Evolutionary conservation across 2,113 vertebrate genomes (phyloP).

Genomic region (Junco hyemalis): DNA sequence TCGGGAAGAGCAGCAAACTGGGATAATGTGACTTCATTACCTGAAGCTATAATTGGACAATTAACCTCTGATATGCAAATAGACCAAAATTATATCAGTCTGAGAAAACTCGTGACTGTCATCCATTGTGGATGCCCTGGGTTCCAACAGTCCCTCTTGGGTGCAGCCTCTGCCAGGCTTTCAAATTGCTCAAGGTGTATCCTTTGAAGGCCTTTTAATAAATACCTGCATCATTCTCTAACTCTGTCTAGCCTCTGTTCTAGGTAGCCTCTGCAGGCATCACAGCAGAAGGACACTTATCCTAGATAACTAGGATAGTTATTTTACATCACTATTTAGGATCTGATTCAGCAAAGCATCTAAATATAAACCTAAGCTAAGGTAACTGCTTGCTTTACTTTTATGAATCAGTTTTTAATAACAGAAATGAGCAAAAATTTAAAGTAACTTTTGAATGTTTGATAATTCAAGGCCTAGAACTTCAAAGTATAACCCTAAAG

Average conservation of each 20-base stretch:
- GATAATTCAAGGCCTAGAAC: not conserved
- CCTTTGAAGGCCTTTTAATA: not conserved
- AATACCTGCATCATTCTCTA: not conserved
- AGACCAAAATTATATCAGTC: not conserved
- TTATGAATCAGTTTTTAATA: not conserved
- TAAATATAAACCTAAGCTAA: not conserved
- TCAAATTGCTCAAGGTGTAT: not conserved
- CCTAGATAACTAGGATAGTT: not conserved
- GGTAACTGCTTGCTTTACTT: not conserved
- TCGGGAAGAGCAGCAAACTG: accelerated
- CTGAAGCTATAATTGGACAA: not conserved
- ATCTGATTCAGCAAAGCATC: not conserved
- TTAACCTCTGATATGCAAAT: not conserved
- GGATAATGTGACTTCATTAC: not conserved
- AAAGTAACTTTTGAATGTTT: not conserved
- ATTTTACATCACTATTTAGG: not conserved
- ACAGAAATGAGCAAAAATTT: not conserved
- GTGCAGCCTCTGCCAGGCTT: not conserved
- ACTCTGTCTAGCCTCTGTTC: not conserved
- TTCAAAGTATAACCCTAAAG: not conserved
- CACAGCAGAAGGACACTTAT: not conserved
- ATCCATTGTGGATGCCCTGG: no score
- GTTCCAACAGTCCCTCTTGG: not conserved
- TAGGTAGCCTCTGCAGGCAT: not conserved
- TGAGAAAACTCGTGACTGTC: not conserved